A percentile compares a stretch with the other conserved stretches of the same genome.
These are phyloP conservation scores for Microctenopoma lineatum DNA, from an alignment of 2,797 vertebrate species.

Conservation along the genomic window DNA sequence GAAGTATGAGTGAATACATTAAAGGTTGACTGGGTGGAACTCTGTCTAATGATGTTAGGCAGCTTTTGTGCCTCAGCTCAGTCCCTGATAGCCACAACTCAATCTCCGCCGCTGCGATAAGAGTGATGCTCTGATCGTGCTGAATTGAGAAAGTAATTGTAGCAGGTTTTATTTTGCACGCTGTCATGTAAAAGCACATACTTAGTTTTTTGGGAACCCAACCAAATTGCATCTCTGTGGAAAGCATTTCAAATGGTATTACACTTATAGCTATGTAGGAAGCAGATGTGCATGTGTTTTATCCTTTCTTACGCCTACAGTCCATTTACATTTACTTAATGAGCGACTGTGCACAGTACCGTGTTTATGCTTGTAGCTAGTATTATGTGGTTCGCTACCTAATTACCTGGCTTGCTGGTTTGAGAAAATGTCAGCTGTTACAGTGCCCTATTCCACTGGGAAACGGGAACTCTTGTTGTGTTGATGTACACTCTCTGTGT, in stretches of 20 bases:
- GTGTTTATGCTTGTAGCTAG: conserved; percentile 73
- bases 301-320: conserved; percentile 57
- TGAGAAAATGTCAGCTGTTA: conserved; percentile 80
- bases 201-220: conserved; percentile 29
- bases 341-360: conserved; percentile 58
- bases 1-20: conserved; percentile 36
- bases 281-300: conserved; percentile 68
- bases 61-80: conserved; percentile 37
- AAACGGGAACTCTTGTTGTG: conserved; percentile 46
- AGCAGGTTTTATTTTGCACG: conserved; percentile 48
- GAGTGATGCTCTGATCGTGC: conserved; percentile 45
- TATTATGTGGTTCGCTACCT: conserved; percentile 69
- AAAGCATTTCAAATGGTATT: conserved; percentile 50
- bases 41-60: conserved; percentile 51
- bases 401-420: conserved; percentile 81
- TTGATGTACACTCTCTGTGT: conserved; percentile 33
- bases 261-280: conserved; percentile 41
- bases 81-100: conserved; percentile 35
- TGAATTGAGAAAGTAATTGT: conserved; percentile 47
- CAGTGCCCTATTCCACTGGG: conserved; percentile 41
- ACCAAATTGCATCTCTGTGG: conserved; percentile 43
- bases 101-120: conserved; percentile 49
- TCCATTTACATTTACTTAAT: conserved; percentile 74
- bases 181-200: conserved; percentile 36
- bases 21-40: conserved; percentile 46